Evolutionary conservation across 2,888 invertebrate species (phyloP).

Genomic region (Leptinotarsa tumamoca): DNA sequence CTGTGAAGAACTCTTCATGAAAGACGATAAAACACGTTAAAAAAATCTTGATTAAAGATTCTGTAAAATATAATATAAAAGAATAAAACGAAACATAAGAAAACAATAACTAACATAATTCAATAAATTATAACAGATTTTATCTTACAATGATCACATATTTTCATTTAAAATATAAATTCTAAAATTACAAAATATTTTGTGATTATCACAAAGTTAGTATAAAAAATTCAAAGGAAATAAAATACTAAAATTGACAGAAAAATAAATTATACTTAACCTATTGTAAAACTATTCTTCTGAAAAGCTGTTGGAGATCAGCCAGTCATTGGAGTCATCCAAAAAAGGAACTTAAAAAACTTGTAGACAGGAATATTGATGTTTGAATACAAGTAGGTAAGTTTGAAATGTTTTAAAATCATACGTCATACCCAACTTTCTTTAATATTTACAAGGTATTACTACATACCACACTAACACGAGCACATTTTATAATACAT

Average conservation of each 20-base stretch:
- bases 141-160: constrained; percentile 50
- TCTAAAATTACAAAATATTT: constrained; percentile 36
- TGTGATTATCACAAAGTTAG: constrained; percentile 47
- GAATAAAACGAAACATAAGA: constrained; percentile 39
- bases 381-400: constrained; percentile 25
- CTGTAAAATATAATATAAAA: constrained; percentile 23
- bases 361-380: constrained; percentile 25
- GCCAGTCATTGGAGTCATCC: constrained; percentile 25
- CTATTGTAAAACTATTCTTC: constrained; percentile 35
- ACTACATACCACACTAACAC: constrained; percentile 44
- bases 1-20: constrained; percentile 2
- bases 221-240: constrained; percentile 41
- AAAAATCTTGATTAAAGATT: constrained; percentile 21
- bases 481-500: constrained; percentile 52
- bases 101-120: constrained; percentile 41
- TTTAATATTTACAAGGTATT: constrained; percentile 25
- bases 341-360: constrained; percentile 25
- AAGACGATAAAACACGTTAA: background rate
- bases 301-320: constrained; percentile 19
- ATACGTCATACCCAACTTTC: constrained; percentile 11
- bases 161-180: constrained; percentile 40
- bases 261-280: constrained; percentile 40
- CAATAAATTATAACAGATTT: constrained; percentile 47
- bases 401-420: constrained; percentile 18
- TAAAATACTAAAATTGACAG: constrained; percentile 33